Percentiles rank a stretch among this genome's conserved stretches.
Conservation (phyloP, 2,888 invertebrate genomes). For the Linyphia triangularis region DNA sequence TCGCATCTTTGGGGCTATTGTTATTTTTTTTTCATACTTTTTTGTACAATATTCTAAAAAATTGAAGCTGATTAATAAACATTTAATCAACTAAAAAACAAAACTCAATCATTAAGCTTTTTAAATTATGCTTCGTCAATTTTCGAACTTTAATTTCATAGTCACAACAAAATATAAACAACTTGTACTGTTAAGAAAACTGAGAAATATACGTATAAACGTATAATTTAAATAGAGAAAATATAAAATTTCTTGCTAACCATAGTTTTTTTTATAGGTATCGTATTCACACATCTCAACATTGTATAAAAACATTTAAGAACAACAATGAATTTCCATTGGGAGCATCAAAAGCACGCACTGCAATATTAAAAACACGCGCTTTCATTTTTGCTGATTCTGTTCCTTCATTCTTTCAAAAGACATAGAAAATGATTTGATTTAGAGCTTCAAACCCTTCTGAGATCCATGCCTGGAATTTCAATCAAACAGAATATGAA, state of each 20-base stretch:
- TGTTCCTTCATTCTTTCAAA: neutral
- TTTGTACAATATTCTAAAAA: too few relatives aligned
- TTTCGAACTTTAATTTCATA: too few relatives aligned
- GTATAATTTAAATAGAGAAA: neutral
- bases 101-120: too few relatives aligned
- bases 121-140: too few relatives aligned
- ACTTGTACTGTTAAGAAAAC: too few relatives aligned
- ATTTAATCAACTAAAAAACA: too few relatives aligned
- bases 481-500: neutral
- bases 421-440: slow-evolving; percentile 16
- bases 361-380: neutral
- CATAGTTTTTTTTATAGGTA: neutral
- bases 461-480: neutral
- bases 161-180: too few relatives aligned
- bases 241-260: neutral
- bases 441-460: slow-evolving; percentile 3
- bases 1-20: too few relatives aligned
- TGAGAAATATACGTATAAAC: too few relatives aligned
- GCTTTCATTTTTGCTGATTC: slow-evolving; percentile 6
- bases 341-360: neutral
- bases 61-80: too few relatives aligned
- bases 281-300: neutral
- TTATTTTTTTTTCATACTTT: too few relatives aligned
- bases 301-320: neutral
- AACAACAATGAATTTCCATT: too few relatives aligned